Conservation (phyloP, 2,888 invertebrate species). For the Drosophila affinis region DNA sequence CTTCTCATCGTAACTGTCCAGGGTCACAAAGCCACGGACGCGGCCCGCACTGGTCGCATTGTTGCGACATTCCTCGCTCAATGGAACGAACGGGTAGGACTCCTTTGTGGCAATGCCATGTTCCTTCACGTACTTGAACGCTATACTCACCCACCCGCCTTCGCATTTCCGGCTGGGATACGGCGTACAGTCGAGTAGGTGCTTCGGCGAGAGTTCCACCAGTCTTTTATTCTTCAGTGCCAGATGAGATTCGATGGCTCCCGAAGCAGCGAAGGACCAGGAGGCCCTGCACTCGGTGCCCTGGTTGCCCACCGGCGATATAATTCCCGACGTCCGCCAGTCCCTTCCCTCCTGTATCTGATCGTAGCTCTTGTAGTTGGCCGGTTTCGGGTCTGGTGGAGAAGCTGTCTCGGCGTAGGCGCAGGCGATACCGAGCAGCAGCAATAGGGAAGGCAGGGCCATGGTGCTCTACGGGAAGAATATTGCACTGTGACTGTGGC, state of each 20-base stretch:
- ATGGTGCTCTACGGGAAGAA: background rate
- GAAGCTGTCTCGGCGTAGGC: background rate
- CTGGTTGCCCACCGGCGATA: conserved; percentile 8
- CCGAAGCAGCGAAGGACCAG: conserved; percentile 17
- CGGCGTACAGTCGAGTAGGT: conserved; percentile 3
- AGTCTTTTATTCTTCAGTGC: background rate
- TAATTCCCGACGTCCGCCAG: conserved; percentile 2
- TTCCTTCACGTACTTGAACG: background rate
- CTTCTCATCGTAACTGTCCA: conserved; percentile 5
- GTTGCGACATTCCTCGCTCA: background rate
- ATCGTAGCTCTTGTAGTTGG: conserved; percentile 8
- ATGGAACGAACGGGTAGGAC: background rate
- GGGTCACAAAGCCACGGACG: background rate
- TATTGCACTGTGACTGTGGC: no score
- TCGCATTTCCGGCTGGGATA: background rate
- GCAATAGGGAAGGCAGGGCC: background rate
- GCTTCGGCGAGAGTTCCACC: conserved; percentile 5
- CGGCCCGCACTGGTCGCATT: background rate
- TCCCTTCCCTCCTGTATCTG: background rate
- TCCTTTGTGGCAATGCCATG: background rate
- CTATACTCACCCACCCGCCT: conserved; percentile 13
- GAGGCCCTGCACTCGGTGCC: conserved; percentile 5
- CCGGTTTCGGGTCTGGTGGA: no score
- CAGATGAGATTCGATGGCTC: conserved; percentile 11
- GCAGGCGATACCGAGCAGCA: background rate